Evolutionary conservation across 2,888 invertebrate genomes (phyloP), one percentile per base, ranked within the genome.

Genomic region (Diaphora mendica): DNA sequence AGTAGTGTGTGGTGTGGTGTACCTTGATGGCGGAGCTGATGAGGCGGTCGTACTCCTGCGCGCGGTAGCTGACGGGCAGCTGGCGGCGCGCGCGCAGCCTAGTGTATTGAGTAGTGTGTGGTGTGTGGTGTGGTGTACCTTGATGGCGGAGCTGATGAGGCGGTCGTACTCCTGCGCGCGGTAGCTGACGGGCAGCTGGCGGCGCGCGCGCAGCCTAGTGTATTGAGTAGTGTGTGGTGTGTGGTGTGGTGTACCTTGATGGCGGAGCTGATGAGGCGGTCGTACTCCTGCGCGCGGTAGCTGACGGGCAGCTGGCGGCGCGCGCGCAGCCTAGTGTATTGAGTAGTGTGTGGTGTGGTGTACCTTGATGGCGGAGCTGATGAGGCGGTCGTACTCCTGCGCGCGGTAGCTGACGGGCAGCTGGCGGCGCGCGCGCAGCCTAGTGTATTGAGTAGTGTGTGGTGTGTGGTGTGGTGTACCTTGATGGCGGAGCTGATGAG

Each of bases 361-460:
- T 84, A 96, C 97, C 94, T 97, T 97, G 82, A 98, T 97, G 17
- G 99, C 99, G 64, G 98, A 98, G 90, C 98, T 98, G 84, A 99
- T 99, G 91, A 99, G 97, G 48, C 99, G 98, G 90, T 99, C 99
- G 94, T 98, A 99, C 91, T 99, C 99, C 89, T 98, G 98, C 84
- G 99, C 98, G 79, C 97, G 97, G 88, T 98, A 98, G 90, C 98
- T 98, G 73, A 98, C 97, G 81, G 97, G 98, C 66, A 98, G 97
- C 87, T 97, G 97, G 0, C 97, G 96, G 30, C 99, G 96, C 85
- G 98, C 97, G 30, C 99, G 96, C 84, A 99, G 94, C n/a, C n/a
- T n/a, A n/a, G n/a, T n/a, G n/a, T n/a, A n/a, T n/a, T n/a, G n/a
- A n/a, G n/a, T n/a, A n/a, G n/a, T n/a, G n/a, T n/a, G n/a, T n/a